Base-by-base conservation (phyloP, 1,140 invertebrate genomes). In the Myzus persicae region DNA sequence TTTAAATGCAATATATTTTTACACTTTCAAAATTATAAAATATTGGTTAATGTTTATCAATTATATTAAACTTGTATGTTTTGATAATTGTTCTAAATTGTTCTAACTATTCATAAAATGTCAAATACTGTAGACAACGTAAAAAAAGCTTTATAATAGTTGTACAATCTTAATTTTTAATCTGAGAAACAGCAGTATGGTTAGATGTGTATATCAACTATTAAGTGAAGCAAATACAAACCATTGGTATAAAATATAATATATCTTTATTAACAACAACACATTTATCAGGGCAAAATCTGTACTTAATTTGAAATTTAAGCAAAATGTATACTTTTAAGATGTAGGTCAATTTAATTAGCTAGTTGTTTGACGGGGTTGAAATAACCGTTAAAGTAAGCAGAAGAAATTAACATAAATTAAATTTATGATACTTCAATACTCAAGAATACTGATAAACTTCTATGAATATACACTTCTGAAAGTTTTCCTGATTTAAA, bases 371-470 rank as follows among this genome's bases (percentile, higher is more conserved):
- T 76, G 8, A 5, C 0, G n/a, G n/a, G 18, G 14, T n/a, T 76
- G 11, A 76, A 76, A n/a, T 76, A 76, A 76, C 31, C 59, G 31
- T 76, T 18, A n/a, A 76, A 76, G 59, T 76, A 76, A n/a, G 59
- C 59, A 76, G 14, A n/a, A 76, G 59, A 76, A 76, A 76, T 76
- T 76, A 76, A 76, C 59, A 76, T 76, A 76, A n/a, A 76, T 76
- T 76, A 76, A n/a, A 76, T 76, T n/a, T 76, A 2, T 76, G n/a
- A 76, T 76, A 76, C n/a, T 76, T 76, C 31, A 76, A 76, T 76
- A 76, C 31, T 76, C 31, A 18, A 76, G n/a, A 76, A 76, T 36
- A n/a, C 59, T 76, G 59, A 76, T n/a, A 20, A n/a, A 76, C 14
- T 76, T 67, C 59, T 67, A 67, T 67, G 14, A n/a, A n/a, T 59